phyloP scores from a whole-genome alignment of 30 jellyfish, hydroid and myxozoan species.

The Aurelia sp. region DNA sequence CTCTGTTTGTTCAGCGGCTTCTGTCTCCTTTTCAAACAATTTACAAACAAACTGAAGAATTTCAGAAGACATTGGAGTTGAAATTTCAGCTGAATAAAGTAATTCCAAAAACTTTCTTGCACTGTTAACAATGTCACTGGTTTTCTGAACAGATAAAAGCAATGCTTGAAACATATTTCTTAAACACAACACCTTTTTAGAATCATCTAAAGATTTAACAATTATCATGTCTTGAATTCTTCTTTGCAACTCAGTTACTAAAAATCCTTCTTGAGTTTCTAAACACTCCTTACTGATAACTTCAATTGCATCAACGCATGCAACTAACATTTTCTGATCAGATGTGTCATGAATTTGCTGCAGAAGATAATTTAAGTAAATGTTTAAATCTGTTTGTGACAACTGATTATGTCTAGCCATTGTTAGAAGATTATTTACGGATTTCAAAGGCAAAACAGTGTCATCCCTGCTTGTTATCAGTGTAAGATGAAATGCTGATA shows the following conservation, averaged over 20 bases:
- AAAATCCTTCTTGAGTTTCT: slow-evolving; percentile 26
- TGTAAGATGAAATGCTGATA: slow-evolving; percentile 27
- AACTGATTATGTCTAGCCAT: slow-evolving; percentile 6
- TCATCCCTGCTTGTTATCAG: slow-evolving; percentile 25
- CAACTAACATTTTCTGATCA: not conserved
- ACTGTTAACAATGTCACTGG: not conserved
- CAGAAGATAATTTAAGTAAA: not conserved
- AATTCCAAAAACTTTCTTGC: slow-evolving; percentile 12
- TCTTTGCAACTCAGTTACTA: not conserved
- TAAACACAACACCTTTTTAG: not conserved
- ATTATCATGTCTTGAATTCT: not conserved
- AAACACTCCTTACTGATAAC: slow-evolving; percentile 19
- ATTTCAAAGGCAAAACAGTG: not conserved
- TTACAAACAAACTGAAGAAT: slow-evolving; percentile 11
- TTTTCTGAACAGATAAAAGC: slow-evolving; percentile 5
- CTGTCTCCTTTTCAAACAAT: not conserved
- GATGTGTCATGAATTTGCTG: not conserved
- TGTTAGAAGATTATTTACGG: slow-evolving; percentile 31
- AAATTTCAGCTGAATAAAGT: not conserved
- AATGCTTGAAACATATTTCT: slow-evolving; percentile 29
- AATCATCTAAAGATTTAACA: not conserved
- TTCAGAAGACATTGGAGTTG: not conserved
- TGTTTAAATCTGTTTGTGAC: slow-evolving; percentile 5
- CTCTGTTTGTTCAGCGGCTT: not conserved
- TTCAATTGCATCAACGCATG: slow-evolving; percentile 22